These are phyloP conservation scores for Florisuga fusca DNA, from an alignment of 2,797 vertebrate species.

Conservation along the genomic window DNA sequence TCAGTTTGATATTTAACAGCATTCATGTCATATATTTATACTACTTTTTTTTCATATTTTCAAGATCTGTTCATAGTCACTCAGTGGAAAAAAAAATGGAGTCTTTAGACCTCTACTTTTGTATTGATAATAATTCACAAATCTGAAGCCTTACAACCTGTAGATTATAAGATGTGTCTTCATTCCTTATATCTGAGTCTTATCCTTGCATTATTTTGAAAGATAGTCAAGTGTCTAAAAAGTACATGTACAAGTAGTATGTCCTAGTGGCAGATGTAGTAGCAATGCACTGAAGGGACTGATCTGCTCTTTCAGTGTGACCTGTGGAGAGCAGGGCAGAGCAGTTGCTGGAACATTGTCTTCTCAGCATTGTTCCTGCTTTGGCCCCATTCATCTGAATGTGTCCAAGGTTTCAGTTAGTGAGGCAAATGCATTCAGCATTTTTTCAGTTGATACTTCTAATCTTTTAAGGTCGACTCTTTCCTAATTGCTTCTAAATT, in stretches of 20 bases:
- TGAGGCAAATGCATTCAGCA: not conserved
- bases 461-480: slow-evolving; percentile 25
- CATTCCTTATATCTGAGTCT: not conserved
- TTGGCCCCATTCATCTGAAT: not conserved
- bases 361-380: slow-evolving; percentile 32
- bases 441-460: not conserved
- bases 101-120: not conserved
- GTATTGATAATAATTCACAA: not conserved
- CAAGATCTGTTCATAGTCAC: not conserved
- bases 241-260: rapidly evolving
- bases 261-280: not conserved
- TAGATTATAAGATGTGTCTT: not conserved
- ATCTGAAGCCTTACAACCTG: not conserved
- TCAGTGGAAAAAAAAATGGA: not conserved
- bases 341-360: slow-evolving; percentile 17
- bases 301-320: not conserved
- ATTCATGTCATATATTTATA: not conserved
- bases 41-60: not conserved
- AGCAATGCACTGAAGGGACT: not conserved
- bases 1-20: not conserved
- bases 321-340: not conserved
- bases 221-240: not conserved
- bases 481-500: slow-evolving; percentile 31
- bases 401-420: not conserved
- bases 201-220: not conserved